Evolutionary conservation across 2,888 invertebrate species (phyloP).

Genomic region (Helleia helle): DNA sequence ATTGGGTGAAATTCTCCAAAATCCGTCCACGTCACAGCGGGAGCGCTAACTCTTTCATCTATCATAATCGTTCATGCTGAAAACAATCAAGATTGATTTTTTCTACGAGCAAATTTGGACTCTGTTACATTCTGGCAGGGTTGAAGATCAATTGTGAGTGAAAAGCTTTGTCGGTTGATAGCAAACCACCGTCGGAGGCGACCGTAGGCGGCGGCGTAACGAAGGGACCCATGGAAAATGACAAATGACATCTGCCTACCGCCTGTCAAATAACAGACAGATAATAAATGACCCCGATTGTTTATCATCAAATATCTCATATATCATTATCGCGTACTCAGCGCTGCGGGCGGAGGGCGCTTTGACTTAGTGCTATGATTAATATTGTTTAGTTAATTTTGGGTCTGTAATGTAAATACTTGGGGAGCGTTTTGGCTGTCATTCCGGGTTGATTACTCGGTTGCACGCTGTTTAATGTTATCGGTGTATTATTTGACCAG

Average conservation of each 20-base stretch:
- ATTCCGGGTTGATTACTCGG: slow-evolving; percentile 50
- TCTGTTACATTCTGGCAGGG: slow-evolving; percentile 28
- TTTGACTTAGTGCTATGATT: slow-evolving; percentile 59
- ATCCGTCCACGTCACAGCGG: slow-evolving; percentile 45
- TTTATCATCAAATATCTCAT: slow-evolving; percentile 76
- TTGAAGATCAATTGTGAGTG: slow-evolving; percentile 25
- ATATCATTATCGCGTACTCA: slow-evolving; percentile 72
- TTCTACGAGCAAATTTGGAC: slow-evolving; percentile 30
- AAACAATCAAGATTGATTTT: slow-evolving; percentile 72
- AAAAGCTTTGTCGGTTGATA: slow-evolving; percentile 53
- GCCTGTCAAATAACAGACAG: slow-evolving; percentile 79
- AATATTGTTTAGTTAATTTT: slow-evolving; percentile 72
- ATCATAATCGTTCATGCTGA: slow-evolving; percentile 75
- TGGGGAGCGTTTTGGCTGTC: slow-evolving; percentile 57
- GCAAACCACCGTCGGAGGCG: slow-evolving; percentile 68
- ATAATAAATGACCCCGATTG: slow-evolving; percentile 79
- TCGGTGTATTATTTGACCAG: slow-evolving; percentile 6
- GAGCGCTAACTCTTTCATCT: slow-evolving; percentile 74
- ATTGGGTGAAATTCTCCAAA: slow-evolving; percentile 38
- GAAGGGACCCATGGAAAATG: slow-evolving; percentile 75
- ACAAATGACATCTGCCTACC: slow-evolving; percentile 81
- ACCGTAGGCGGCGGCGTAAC: slow-evolving; percentile 62
- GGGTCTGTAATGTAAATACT: slow-evolving; percentile 61
- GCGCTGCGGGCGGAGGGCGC: slow-evolving; percentile 48
- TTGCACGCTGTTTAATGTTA: slow-evolving; percentile 17